Evolutionary conservation across 2,888 invertebrate species (phyloP), one percentile per base, ranked within the genome.

Genomic region (Scaptomyza reducta): DNA sequence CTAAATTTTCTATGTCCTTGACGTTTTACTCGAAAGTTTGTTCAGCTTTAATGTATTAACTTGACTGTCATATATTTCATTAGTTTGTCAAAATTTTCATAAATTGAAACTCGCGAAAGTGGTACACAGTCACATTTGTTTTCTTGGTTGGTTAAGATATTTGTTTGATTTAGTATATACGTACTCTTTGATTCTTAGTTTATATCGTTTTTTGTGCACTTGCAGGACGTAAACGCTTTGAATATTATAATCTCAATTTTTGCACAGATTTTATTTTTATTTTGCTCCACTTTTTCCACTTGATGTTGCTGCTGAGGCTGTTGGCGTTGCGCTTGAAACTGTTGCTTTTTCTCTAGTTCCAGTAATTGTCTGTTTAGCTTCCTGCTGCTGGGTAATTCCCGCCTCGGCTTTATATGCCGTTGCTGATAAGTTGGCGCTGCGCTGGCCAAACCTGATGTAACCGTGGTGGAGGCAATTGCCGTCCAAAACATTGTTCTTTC

Each of bases 381-480:
- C 79, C 74, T 79, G 53, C 69, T 79, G 69, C 61, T 66, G 50
- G 47, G 6, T 27, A 61, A 33, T 9, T 54, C 31, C 11, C 74
- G 62, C 10, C 65, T 22, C 6, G 78, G 78, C 58, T 65, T 78
- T 6, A 14, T 60, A 18, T 78, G 79, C 42, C 59, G 68, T 56
- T 77, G 74, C 47, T 64, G 77, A 51, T 77, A 78, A 6, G 16
- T 72, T 7, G 78, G 79, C 7, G 74, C 68, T 11, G 72, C 77
- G 42, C 77, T 77, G 63, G 77, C 69, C 65, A 77, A 1, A 5
- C 61, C 63, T 31, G 74, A 25, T 31, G 64, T n/a, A 3, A 77
- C 64, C 14, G 79, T 59, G 13, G 77, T 68, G 29, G 79, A 77
- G 49, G 78, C 79, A 29, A 78, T 72, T 44, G 72, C 74, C 45